Base-by-base conservation (phyloP, 2,113 vertebrate species). In the Lutjanus erythropterus region DNA sequence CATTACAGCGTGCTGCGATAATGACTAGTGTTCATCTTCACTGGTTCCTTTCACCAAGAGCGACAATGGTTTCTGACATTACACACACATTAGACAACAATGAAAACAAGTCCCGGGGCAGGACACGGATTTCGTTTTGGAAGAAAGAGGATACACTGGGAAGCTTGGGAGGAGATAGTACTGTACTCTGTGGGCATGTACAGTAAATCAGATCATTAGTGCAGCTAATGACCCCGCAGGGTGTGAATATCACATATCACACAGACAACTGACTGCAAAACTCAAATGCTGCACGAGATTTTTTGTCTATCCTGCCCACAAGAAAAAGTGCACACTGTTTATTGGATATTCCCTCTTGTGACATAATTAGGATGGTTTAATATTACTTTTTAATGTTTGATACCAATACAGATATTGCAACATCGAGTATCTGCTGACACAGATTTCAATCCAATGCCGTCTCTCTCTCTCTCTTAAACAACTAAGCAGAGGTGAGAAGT, bases 131-230 rank as follows among this genome's bases (percentile, higher is more conserved):
- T 81, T 80, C 58, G 60, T 66, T 75, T 65, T 49, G 11, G 56
- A 62, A 52, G 85, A 85, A 93, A 91, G 76, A 58, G 37, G 87
- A 91, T 92, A 93, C 62, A 14, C 84, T 93, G 88, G 85, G 90
- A 91, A 89, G 68, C 46, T 53, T 15, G 27, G 60, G 9, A 64
- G 29, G 67, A 59, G 37, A 71, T 5, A 2, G 37, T 31, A 14
- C 55, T 76, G 44, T 71, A 47, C 64, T 81, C 46, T 80, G 21
- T 44, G 33, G 46, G 39, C 33, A 62, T 78, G 58, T 71, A 60
- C 50, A 83, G 56, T 62, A 39, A 64, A 80, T 31, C 25, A 31
- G 39, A 39, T 67, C 11, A 67, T 73, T 56, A 83, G 29, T 52
- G 27, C 3, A 25, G 44, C 47, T 74, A 61, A 74, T 71, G 50